These are phyloP conservation scores for Polyommatus iphigenia DNA, from an alignment of 2,888 invertebrate species.

Conservation along the genomic window DNA sequence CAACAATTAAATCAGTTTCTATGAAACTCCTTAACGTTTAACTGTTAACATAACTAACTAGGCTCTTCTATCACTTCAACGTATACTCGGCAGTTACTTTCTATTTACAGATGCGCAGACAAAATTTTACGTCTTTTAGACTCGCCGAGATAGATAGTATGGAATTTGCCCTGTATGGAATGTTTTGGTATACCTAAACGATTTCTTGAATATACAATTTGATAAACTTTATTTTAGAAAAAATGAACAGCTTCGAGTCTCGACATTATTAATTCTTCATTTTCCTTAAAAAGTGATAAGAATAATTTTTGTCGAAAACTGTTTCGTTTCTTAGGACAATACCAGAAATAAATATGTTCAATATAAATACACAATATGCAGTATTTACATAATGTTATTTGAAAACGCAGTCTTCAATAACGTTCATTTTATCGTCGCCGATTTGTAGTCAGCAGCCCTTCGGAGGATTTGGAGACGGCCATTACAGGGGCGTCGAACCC, in stretches of 20 bases:
- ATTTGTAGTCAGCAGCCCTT: constrained; percentile 60
- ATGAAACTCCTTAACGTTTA: constrained; percentile 76
- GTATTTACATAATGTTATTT: neutral
- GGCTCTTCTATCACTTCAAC: constrained; percentile 77
- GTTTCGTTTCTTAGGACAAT: neutral
- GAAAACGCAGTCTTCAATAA: neutral
- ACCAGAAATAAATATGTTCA: constrained; percentile 15
- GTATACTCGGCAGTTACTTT: constrained; percentile 67
- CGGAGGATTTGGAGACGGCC: constrained; percentile 68
- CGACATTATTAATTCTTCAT: neutral
- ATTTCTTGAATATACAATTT: neutral
- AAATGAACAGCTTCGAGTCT: neutral
- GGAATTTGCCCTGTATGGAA: constrained; percentile 28
- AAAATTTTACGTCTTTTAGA: constrained; percentile 58
- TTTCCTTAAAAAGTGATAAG: neutral
- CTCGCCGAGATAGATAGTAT: constrained; percentile 25
- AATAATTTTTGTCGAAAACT: neutral
- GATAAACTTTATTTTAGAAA: neutral
- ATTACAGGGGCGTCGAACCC: constrained; percentile 63
- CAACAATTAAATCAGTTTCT: constrained; percentile 74
- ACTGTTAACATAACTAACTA: too few species aligned
- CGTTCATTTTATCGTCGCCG: constrained; percentile 22
- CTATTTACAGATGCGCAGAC: constrained; percentile 31
- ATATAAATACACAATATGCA: neutral
- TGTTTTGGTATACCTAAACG: constrained; percentile 25